Conservation (phyloP, 2,797 vertebrate genomes). For the Eutrigla gurnardus region DNA sequence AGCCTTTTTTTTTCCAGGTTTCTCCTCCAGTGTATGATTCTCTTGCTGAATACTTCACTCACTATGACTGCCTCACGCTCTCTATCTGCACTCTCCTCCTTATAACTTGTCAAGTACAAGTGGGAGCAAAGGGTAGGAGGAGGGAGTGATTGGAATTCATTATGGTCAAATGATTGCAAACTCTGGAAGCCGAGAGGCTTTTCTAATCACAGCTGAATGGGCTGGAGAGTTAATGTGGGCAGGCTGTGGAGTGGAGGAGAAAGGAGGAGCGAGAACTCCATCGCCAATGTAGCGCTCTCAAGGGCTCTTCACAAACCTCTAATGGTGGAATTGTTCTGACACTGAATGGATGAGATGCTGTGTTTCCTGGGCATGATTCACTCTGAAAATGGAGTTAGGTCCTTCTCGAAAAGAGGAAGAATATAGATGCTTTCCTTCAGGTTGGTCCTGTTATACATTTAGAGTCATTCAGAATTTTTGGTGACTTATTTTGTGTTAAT, state of each 20-base stretch:
- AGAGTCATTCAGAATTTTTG: neutral
- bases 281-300: conserved; percentile 65
- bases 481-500: neutral
- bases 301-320: conserved; percentile 76
- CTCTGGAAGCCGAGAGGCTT: conserved; percentile 82
- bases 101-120: conserved; percentile 74
- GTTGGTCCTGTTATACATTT: neutral
- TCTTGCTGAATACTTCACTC: conserved; percentile 53
- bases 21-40: conserved; percentile 22
- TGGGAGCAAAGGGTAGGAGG: conserved; percentile 77
- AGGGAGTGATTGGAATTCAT: conserved; percentile 86
- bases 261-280: conserved; percentile 73
- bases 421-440: conserved; percentile 10
- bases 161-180: conserved; percentile 89
- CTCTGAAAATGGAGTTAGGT: conserved; percentile 43
- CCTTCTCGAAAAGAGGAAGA: conserved; percentile 32
- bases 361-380: conserved; percentile 57
- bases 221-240: conserved; percentile 80
- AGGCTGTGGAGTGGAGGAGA: conserved; percentile 75
- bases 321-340: conserved; percentile 80
- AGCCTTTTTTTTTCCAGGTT: conserved; percentile 19
- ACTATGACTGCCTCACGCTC: conserved; percentile 50
- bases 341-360: conserved; percentile 73
- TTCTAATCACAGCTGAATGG: conserved; percentile 87
- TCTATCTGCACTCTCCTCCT: conserved; percentile 67